Base-by-base conservation (phyloP, 2,888 invertebrate species). In the Habroteleia sp. region DNA sequence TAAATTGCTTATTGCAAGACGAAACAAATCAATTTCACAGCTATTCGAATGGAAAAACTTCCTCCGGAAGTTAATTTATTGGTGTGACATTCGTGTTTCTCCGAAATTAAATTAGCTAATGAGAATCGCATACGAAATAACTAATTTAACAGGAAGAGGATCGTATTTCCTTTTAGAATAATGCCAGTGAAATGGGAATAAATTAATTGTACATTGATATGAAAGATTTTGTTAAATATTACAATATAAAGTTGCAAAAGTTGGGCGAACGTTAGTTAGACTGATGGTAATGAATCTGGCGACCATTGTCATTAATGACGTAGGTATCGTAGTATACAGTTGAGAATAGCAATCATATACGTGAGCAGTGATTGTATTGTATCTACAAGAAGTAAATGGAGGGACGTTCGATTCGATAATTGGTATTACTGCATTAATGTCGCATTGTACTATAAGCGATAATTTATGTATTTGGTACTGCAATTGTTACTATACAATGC, bases 381-480 rank as follows among this genome's bases (percentile, higher is more conserved):
- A 54, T 37, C 35, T 65, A 42, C 71, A 72, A 72, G 56, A 72
- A 72, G 63, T 63, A 56, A 72, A 72, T 63, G 72, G 72, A 63
- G 72, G 63, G 63, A 63, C 63, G 62, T 72, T 63, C 72, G 50
- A 72, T 72, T 63, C 56, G 63, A 63, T 72, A 72, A 72, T 72
- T 72, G 72, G 48, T 71, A 71, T 71, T 62, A 71, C 71, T 71
- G 71, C 63, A 72, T 72, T 63, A 72, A 63, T 63, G 72, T 72
- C 42, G 72, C 56, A 63, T 63, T 71, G 71, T 56, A 56, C 56
- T 25, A 44, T 56, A 65, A 72, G 48, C 63, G 54, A 63, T 63
- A 72, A 72, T 72, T 72, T 72, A 72, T 72, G 72, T 62, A 72
- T 56, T 54, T 72, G 63, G 62, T 56, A 63, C 63, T 35, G 20